Evolutionary conservation across 1,140 invertebrate species (phyloP), one percentile per base, ranked within the genome.

Genomic region (Heterodera schachtii): DNA sequence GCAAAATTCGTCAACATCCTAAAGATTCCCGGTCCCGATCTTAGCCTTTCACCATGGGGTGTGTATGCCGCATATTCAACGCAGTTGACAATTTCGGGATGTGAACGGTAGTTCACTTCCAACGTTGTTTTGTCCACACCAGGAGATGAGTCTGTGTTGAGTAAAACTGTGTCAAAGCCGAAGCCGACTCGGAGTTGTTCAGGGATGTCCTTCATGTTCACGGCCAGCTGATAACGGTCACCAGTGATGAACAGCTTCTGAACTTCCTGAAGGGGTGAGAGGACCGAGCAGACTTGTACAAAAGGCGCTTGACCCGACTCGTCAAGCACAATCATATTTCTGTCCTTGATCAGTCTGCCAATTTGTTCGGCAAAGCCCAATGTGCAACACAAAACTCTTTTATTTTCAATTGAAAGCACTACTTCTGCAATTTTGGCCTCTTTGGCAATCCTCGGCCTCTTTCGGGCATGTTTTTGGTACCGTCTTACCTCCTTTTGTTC

Each of bases 21-120:
- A 9, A 47, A 52, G 3, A 52, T 8, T 43, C 57, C 73, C 47
- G 73, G 21, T 43, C 41, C 73, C 73, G 8, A 43, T 21, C 8
- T 31, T 11, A 21, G 31, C 9, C n/a, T 43, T 31, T 74, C 73
- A 3, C 73, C 73, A 44, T 74, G 73, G 7, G 73, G 73, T 41
- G 6, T 47, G 73, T 74, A 74, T n/a, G 57, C 47, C 19, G 21
- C 21, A 31, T n/a, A n/a, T 11, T 74, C 41, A 31, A 74, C 21
- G 73, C 73, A 74, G 3, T 74, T 4, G 7, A 74, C 73, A 11
- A 74, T 78, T 46, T 74, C 31, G 3, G 73, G 41, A 74, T 74
- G 73, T 41, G 73, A 74, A 3, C 73, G 3, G 41, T 74, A 74
- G 5, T 57, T 57, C 8, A 44, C 9, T 11, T 74, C 2, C 5